phyloP scores from a whole-genome alignment of 2,113 vertebrate species.

The Catharus minimus region DNA sequence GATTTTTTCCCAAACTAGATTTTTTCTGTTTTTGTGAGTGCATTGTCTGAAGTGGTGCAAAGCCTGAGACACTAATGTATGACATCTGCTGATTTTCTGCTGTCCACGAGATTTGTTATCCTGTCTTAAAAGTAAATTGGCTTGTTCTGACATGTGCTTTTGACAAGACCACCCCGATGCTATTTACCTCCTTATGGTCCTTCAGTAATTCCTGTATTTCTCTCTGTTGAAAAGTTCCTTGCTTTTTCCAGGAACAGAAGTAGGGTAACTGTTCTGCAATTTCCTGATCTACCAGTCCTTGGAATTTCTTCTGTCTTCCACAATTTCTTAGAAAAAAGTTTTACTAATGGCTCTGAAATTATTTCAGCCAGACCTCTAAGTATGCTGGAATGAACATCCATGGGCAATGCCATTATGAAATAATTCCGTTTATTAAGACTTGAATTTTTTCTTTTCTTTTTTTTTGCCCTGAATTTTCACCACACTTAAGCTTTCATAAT shows the following conservation, averaged over 20 bases:
- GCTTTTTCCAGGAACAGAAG: not conserved
- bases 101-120: not conserved
- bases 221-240: not conserved
- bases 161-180: not conserved
- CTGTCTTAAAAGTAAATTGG: not conserved
- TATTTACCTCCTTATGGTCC: not conserved
- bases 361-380: not conserved
- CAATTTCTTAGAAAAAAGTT: not conserved
- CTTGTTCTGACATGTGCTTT: not conserved
- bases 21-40: not conserved
- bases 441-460: not conserved
- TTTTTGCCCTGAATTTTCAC: not conserved
- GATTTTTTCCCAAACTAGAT: not conserved
- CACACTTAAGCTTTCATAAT: not conserved
- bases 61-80: not conserved
- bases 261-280: not conserved
- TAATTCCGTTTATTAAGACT: not conserved
- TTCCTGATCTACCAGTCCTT: not conserved
- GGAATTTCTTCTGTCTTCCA: not conserved
- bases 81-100: not conserved
- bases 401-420: not conserved
- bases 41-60: not conserved
- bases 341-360: not conserved
- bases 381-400: not conserved
- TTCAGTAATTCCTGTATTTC: not conserved